Evolutionary conservation across 2,113 vertebrate species (phyloP), one percentile per base, ranked within the genome.

Genomic region (Theropithecus gelada): DNA sequence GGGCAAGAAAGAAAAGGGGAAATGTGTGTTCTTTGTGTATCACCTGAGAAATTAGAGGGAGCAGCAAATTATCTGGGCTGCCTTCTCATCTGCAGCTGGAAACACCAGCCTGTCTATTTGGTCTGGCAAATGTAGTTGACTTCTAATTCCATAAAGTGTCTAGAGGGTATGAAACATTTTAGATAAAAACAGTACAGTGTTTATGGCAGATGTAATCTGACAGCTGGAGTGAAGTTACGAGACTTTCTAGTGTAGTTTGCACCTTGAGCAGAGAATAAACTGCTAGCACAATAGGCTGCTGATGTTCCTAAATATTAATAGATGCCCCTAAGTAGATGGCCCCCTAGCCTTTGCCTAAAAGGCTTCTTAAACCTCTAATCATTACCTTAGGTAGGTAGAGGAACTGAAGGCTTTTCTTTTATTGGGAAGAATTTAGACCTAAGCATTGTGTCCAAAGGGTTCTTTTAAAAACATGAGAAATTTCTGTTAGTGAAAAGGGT

Each of bases 131-230:
- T 78, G 23, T 14, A 66, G 13, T 48, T 79, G 45, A n/a, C 84
- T 93, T 92, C 85, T 73, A 78, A 72, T 97, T 94, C 79, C 30
- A 64, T 64, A 32, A 85, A 85, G 40, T 66, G 25, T 92, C 75
- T 81, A 66, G 72, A 90, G 32, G 27, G 23, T 80, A 45, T 93
- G 86, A 94, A 78, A 55, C 57, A 88, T 88, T 96, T 82, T 83
- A 75, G 64, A 52, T 40, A 52, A 84, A 92, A 92, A 78, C 20
- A 57, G 76, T 79, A 23, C 72, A 88, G 23, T 73, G 23, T 83
- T 79, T 79, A 32, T 55, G 68, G 45, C 10, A 75, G 80, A 64
- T 76, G 75, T 38, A 97, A 80, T 90, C 59, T 64, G 32, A 87
- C 78, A 89, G n/a, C 52, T 25, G 50, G 35, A 73, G 38, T 88